Evolutionary conservation across 2,888 invertebrate species (phyloP).

Genomic region (Lepidonotus clava): DNA sequence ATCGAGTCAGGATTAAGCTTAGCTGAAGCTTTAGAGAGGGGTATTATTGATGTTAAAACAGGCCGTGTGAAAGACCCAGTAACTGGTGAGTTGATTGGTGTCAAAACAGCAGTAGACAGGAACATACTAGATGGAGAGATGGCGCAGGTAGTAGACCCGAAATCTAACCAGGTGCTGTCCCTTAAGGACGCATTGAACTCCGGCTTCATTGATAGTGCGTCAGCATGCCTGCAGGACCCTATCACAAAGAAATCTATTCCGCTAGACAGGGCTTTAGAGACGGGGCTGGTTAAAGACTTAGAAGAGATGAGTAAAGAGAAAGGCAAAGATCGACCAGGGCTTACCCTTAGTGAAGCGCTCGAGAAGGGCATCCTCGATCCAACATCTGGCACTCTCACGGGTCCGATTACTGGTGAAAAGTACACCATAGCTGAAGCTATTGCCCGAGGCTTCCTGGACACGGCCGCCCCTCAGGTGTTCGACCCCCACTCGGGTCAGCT

Average conservation of each 20-base stretch:
- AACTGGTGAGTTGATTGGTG: conserved; percentile 73
- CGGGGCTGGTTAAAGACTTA: background rate
- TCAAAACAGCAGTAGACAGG: conserved; percentile 77
- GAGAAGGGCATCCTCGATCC: conserved; percentile 46
- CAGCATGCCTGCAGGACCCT: conserved; percentile 25
- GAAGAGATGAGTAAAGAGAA: background rate
- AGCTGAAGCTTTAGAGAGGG: conserved; percentile 39
- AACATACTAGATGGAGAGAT: conserved; percentile 38
- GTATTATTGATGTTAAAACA: conserved; percentile 29
- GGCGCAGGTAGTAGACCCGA: conserved; percentile 83
- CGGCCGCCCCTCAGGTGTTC: conserved; percentile 58
- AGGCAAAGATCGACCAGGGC: background rate
- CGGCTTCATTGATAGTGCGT: conserved; percentile 86
- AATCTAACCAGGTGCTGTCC: conserved; percentile 70
- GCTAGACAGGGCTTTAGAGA: conserved; percentile 20
- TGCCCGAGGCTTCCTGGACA: conserved; percentile 78
- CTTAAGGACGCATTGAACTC: conserved; percentile 89
- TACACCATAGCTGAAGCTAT: conserved; percentile 92
- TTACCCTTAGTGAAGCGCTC: conserved; percentile 10
- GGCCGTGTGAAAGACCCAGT: conserved; percentile 71
- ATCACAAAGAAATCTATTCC: conserved; percentile 35
- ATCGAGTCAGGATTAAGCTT: conserved; percentile 5
- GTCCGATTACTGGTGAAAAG: conserved; percentile 89
- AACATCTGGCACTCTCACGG: conserved; percentile 84
- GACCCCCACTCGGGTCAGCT: conserved; percentile 85